Conservation (phyloP, 2,113 vertebrate genomes). For the Stigmatopora argus region DNA sequence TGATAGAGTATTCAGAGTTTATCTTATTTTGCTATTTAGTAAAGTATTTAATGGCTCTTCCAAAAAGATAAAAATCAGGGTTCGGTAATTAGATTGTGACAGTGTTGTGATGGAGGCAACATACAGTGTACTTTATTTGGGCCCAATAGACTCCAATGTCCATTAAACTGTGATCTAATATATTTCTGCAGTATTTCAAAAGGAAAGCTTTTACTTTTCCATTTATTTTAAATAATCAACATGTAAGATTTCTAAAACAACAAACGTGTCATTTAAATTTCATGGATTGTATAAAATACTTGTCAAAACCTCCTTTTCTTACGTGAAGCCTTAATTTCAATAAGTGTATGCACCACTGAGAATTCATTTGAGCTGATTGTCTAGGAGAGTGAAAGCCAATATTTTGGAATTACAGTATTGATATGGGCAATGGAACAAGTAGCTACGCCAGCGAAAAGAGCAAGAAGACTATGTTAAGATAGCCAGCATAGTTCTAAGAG, state of each 20-base stretch:
- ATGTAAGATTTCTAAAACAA: not conserved
- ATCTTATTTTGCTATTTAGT: constrained; percentile 14
- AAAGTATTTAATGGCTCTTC: constrained; percentile 18
- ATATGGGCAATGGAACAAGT: not conserved
- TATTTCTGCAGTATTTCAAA: not conserved
- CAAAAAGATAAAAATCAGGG: constrained; percentile 24
- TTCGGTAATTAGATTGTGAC: not conserved
- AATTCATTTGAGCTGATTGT: not conserved
- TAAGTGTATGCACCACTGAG: not conserved
- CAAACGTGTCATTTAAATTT: not conserved
- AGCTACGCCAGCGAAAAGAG: not conserved
- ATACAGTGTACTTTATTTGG: not conserved
- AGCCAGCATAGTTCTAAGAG: not conserved
- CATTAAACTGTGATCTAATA: not conserved
- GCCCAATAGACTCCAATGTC: not conserved
- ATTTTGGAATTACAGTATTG: not conserved
- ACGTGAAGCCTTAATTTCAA: not conserved
- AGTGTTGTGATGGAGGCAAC: not conserved
- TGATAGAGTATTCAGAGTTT: constrained; percentile 31
- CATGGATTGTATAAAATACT: not conserved
- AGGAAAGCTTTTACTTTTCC: no score
- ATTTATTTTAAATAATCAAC: not conserved
- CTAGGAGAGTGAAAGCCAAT: not conserved
- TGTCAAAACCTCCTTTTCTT: not conserved
- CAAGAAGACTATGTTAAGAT: not conserved